Evolutionary conservation across 2,113 vertebrate species (phyloP).

Genomic region (Vulpes vulpes): DNA sequence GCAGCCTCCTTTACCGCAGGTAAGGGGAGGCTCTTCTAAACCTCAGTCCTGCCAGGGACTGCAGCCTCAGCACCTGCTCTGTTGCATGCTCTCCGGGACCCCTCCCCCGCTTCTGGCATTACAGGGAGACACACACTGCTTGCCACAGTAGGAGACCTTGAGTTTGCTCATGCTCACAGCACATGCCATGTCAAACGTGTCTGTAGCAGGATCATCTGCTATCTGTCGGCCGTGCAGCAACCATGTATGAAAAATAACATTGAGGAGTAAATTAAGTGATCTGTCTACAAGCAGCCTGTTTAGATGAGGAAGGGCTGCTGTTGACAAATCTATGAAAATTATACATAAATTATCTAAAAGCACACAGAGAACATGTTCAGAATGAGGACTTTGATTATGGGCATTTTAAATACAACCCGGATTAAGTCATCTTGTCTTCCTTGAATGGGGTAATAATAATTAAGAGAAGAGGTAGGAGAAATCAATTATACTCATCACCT

Average conservation of each 20-base stretch:
- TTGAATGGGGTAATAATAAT: slow-evolving; percentile 58
- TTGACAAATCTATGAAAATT: slow-evolving; percentile 77
- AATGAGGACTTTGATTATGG: slow-evolving; percentile 77
- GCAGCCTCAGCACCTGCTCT: not conserved
- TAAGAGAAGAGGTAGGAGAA: slow-evolving; percentile 63
- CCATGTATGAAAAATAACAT: slow-evolving; percentile 86
- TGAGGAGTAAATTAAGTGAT: slow-evolving; percentile 80
- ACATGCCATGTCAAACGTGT: slow-evolving; percentile 84
- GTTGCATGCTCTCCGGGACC: not conserved
- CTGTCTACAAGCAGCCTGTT: slow-evolving; percentile 68
- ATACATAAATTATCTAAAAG: slow-evolving; percentile 74
- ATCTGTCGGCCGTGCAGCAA: slow-evolving; percentile 82
- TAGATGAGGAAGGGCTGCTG: slow-evolving; percentile 53
- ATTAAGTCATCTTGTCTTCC: slow-evolving; percentile 69
- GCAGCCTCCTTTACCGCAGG: not conserved
- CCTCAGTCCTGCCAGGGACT: accelerated
- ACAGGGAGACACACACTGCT: slow-evolving; percentile 78
- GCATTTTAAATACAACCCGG: slow-evolving; percentile 66
- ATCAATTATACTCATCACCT: slow-evolving; percentile 60
- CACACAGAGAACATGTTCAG: slow-evolving; percentile 61
- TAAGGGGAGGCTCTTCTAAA: not conserved
- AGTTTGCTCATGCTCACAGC: slow-evolving; percentile 79
- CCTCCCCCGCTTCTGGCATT: slow-evolving; percentile 64
- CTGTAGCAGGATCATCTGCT: slow-evolving; percentile 87
- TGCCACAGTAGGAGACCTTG: slow-evolving; percentile 78